phyloP scores from a whole-genome alignment of 2,113 vertebrate genomes.

The Ictalurus punctatus region DNA sequence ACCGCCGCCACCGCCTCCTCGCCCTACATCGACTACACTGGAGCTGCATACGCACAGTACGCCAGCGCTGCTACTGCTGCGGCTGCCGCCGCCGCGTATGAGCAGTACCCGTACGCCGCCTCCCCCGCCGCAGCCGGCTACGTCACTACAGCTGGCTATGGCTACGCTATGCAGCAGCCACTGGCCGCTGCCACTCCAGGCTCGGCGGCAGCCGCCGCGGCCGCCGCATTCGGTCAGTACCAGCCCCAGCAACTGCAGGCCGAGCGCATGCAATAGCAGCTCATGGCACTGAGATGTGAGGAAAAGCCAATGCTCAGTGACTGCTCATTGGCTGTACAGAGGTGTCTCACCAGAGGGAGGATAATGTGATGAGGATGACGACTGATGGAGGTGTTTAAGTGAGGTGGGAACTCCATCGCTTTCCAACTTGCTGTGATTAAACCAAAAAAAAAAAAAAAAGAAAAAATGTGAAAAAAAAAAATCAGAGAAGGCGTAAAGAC shows the following conservation, averaged over 20 bases:
- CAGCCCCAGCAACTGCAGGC: slow-evolving; percentile 96
- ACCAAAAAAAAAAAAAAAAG: slow-evolving; percentile 64
- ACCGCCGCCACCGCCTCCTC: slow-evolving; percentile 80
- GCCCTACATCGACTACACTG: slow-evolving; percentile 96
- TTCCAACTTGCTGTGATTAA: slow-evolving; percentile 81
- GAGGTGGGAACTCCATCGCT: slow-evolving; percentile 72
- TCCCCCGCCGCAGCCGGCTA: slow-evolving; percentile 88
- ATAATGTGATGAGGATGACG: slow-evolving; percentile 45
- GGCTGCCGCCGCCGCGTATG: slow-evolving; percentile 81
- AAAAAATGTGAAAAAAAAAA: slow-evolving; percentile 61
- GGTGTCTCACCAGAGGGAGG: background rate
- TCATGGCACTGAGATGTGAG: slow-evolving; percentile 63
- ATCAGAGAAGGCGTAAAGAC: slow-evolving; percentile 66
- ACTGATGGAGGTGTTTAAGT: slow-evolving; percentile 62
- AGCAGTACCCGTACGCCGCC: slow-evolving; percentile 93
- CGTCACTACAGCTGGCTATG: slow-evolving; percentile 85
- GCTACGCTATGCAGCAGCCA: slow-evolving; percentile 93
- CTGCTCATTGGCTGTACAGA: slow-evolving; percentile 57
- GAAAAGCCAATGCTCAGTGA: slow-evolving; percentile 43
- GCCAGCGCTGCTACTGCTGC: slow-evolving; percentile 80
- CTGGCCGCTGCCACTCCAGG: slow-evolving; percentile 82
- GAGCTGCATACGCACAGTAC: slow-evolving; percentile 93
- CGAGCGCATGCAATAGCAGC: slow-evolving; percentile 94
- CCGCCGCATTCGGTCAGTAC: slow-evolving; percentile 91
- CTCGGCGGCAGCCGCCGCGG: slow-evolving; percentile 79